Evolutionary conservation across 2,888 invertebrate genomes (phyloP).

Genomic region (Ceramica pisi): DNA sequence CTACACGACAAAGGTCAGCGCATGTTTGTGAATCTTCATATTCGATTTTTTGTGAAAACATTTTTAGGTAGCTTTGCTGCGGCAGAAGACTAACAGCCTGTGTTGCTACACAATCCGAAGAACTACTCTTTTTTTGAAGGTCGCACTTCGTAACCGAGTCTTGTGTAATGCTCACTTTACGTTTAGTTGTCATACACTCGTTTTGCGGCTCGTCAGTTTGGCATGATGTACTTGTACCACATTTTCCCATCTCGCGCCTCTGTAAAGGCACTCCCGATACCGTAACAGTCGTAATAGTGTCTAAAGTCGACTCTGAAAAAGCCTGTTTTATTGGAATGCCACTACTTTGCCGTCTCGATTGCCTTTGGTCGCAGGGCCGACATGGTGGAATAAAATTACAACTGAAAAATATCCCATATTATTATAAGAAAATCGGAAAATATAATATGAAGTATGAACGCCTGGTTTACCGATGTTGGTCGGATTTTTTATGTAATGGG

Average conservation of each 20-base stretch:
- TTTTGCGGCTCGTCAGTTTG: conserved; percentile 22
- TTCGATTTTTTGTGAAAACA: conserved; percentile 2
- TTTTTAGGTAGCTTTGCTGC: conserved; percentile 9
- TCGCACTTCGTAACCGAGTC: neutral
- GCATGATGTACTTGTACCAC: conserved; percentile 9
- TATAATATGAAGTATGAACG: no score
- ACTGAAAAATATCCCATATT: conserved; percentile 31
- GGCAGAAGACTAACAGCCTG: neutral
- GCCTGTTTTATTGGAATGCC: conserved; percentile 9
- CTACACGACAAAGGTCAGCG: neutral
- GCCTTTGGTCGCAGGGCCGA: neutral
- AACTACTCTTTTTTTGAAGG: conserved; percentile 4
- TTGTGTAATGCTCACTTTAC: conserved; percentile 31
- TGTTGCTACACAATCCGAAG: conserved; percentile 12
- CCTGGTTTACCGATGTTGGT: no score
- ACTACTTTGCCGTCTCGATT: neutral
- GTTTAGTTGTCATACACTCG: conserved; percentile 28
- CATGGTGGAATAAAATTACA: conserved; percentile 15
- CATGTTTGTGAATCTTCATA: neutral
- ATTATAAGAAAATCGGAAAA: no score
- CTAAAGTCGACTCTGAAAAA: conserved; percentile 27
- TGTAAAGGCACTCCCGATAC: conserved; percentile 7
- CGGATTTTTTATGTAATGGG: no score
- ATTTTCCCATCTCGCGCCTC: conserved; percentile 1
- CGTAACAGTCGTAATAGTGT: conserved; percentile 25